These are phyloP conservation scores for Rhingia campestris DNA, from an alignment of 2,888 invertebrate species.

Conservation along the genomic window DNA sequence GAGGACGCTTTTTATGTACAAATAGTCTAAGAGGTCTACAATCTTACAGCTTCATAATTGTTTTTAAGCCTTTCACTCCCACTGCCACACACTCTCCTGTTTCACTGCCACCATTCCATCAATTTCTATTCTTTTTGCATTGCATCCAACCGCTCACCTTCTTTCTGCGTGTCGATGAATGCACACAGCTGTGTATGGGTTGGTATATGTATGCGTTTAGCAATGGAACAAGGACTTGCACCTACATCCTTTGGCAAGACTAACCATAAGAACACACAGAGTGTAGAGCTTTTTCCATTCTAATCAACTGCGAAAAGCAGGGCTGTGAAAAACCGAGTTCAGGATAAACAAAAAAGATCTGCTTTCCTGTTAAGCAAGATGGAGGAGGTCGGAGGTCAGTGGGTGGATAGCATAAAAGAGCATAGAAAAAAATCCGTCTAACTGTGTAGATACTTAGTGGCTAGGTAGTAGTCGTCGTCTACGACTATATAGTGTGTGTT, in stretches of 20 bases:
- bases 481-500: neutral
- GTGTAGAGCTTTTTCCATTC: constrained; percentile 20
- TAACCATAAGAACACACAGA: neutral
- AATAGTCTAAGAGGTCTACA: constrained; percentile 36
- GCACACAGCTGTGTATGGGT: neutral
- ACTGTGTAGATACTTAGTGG: constrained; percentile 18
- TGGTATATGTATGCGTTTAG: neutral
- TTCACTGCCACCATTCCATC: constrained; percentile 9
- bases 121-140: constrained; percentile 6
- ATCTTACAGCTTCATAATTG: constrained; percentile 37
- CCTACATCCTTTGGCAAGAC: constrained; percentile 20
- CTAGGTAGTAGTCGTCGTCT: constrained; percentile 1
- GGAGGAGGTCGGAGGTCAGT: constrained; percentile 1
- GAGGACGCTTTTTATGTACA: constrained; percentile 18
- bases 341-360: constrained; percentile 4
- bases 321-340: constrained; percentile 5
- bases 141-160: neutral
- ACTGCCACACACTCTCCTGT: neutral
- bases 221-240: constrained; percentile 12
- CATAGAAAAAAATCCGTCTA: neutral
- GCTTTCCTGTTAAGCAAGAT: neutral
- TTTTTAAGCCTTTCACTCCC: neutral
- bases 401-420: constrained; percentile 22
- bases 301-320: constrained; percentile 41
- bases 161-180: neutral